Conservation (phyloP, 2,797 vertebrate genomes). For the Leptatherina wallacei region DNA sequence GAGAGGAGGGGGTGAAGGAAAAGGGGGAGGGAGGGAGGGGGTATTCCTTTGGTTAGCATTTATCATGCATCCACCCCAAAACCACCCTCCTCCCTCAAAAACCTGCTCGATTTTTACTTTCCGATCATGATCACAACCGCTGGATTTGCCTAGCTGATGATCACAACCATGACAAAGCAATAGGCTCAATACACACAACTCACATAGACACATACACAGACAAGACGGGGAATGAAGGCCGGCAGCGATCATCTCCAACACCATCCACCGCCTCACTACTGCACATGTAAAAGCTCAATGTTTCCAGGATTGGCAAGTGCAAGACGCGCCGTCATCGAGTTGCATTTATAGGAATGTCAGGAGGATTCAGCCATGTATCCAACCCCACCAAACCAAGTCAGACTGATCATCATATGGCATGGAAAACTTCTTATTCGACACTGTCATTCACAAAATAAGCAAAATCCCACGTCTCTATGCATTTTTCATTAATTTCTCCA, state of each 20-base stretch:
- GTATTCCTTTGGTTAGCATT: slow-evolving; percentile 65
- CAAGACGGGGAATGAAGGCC: slow-evolving; percentile 41
- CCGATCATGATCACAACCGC: slow-evolving; percentile 52
- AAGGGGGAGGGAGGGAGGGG: slow-evolving; percentile 5
- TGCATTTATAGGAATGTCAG: slow-evolving; percentile 69
- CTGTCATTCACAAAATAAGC: slow-evolving; percentile 69
- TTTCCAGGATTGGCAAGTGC: slow-evolving; percentile 41
- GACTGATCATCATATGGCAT: slow-evolving; percentile 47
- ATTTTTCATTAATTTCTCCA: slow-evolving; percentile 34
- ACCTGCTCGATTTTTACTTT: slow-evolving; percentile 47
- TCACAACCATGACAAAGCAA: slow-evolving; percentile 74
- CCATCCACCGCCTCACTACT: slow-evolving; percentile 41
- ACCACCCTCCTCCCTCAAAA: slow-evolving; percentile 12
- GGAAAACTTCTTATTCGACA: slow-evolving; percentile 49
- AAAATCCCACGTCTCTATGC: slow-evolving; percentile 33
- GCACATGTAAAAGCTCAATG: slow-evolving; percentile 43
- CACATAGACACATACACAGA: slow-evolving; percentile 12
- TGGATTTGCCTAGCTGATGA: slow-evolving; percentile 38
- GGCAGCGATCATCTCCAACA: slow-evolving; percentile 52
- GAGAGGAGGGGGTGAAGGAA: neutral
- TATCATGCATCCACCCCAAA: slow-evolving; percentile 55
- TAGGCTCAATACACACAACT: slow-evolving; percentile 15
- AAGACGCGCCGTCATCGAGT: slow-evolving; percentile 71
- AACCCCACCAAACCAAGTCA: slow-evolving; percentile 38
- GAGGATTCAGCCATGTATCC: slow-evolving; percentile 54